These are phyloP conservation scores for Urocyon cinereoargenteus DNA, from an alignment of 2,797 vertebrate genomes.

Conservation along the genomic window DNA sequence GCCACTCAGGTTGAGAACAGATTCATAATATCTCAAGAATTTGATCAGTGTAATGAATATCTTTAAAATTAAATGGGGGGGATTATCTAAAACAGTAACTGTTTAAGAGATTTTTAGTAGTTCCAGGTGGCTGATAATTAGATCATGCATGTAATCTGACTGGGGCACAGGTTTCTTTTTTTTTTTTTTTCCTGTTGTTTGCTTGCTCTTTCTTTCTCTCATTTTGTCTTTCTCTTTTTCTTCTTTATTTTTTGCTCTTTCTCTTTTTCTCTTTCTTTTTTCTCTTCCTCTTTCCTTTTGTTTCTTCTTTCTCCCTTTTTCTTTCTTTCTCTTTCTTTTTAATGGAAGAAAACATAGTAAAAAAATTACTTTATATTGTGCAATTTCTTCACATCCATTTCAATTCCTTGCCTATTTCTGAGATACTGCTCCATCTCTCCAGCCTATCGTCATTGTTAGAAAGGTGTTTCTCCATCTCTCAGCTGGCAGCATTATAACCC, in stretches of 20 bases:
- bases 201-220: neutral
- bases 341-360: neutral
- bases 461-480: neutral
- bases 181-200: neutral
- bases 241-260: neutral
- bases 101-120: neutral
- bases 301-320: too few species aligned
- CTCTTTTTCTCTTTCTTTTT: too few species aligned
- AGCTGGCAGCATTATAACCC: neutral
- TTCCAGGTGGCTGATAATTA: neutral
- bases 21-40: neutral
- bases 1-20: neutral
- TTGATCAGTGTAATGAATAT: neutral
- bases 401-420: neutral
- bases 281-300: neutral
- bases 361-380: neutral
- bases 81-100: neutral
- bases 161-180: neutral
- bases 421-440: neutral
- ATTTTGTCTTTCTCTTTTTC: neutral
- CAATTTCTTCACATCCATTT: neutral
- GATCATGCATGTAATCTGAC: neutral
- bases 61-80: neutral
- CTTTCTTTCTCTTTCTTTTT: too few species aligned
- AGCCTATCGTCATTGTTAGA: neutral